Evolutionary conservation across 1,140 invertebrate genomes (phyloP).

Genomic region (Nephotettix cincticeps): DNA sequence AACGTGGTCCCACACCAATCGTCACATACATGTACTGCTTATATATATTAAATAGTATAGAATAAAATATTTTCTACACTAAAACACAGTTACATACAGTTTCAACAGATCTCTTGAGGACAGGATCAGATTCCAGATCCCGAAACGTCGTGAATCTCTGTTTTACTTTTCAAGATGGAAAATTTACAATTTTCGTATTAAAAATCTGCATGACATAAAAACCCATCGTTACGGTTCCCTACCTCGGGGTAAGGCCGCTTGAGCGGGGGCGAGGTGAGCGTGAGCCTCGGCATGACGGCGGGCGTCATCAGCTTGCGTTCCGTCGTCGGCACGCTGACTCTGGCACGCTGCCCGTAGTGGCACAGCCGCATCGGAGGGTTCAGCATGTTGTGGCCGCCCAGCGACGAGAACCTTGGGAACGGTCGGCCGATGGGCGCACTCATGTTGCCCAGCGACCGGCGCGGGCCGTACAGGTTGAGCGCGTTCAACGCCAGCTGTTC

Average conservation of each 20-base stretch:
- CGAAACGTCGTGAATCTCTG: too few species aligned
- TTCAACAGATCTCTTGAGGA: too few species aligned
- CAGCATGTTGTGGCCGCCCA: slow-evolving; percentile 23
- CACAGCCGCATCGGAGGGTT: slow-evolving; percentile 20
- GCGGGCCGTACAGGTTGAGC: slow-evolving; percentile 16
- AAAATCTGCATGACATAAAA: too few species aligned
- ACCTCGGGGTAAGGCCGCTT: slow-evolving; percentile 27
- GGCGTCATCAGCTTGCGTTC: background rate
- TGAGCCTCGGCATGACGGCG: background rate
- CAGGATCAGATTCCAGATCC: too few species aligned
- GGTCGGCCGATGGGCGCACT: slow-evolving; percentile 7
- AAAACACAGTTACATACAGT: too few species aligned
- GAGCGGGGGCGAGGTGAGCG: slow-evolving; percentile 27
- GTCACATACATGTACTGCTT: too few species aligned
- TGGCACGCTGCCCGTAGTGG: slow-evolving; percentile 4
- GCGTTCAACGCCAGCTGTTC: slow-evolving; percentile 50
- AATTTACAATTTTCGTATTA: too few species aligned
- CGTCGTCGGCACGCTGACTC: background rate
- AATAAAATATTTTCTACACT: too few species aligned
- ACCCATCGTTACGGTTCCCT: too few species aligned
- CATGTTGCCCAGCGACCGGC: slow-evolving; percentile 10
- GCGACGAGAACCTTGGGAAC: slow-evolving; percentile 28
- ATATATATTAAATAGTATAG: too few species aligned
- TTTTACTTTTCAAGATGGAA: too few species aligned
- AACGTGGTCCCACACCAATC: too few species aligned